Evolutionary conservation across 2,888 invertebrate genomes (phyloP).

Genomic region (Gandaritis pyraliata): DNA sequence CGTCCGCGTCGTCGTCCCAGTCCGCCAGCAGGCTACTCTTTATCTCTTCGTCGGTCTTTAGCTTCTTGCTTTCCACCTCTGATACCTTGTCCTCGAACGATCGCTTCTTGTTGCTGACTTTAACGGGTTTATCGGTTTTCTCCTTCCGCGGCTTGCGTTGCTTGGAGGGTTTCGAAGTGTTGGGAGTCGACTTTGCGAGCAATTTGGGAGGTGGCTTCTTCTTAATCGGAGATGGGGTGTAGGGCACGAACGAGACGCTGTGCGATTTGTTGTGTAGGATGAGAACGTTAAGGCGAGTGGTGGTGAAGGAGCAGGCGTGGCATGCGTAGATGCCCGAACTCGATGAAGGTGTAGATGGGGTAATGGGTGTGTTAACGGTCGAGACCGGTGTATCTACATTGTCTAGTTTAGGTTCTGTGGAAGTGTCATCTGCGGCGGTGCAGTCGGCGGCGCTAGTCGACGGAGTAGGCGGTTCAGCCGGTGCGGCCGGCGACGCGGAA

Average conservation of each 20-base stretch:
- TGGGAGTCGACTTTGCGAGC: constrained; percentile 55
- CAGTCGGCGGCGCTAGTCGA: constrained; percentile 61
- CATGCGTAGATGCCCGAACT: constrained; percentile 83
- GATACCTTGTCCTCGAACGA: constrained; percentile 60
- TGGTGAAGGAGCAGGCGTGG: constrained; percentile 86
- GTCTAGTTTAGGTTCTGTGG: constrained; percentile 45
- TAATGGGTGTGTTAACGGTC: constrained; percentile 27
- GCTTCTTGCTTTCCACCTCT: constrained; percentile 71
- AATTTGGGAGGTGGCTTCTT: constrained; percentile 61
- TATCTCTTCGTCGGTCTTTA: constrained; percentile 86
- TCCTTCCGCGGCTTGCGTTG: constrained; percentile 63
- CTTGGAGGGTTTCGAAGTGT: constrained; percentile 61
- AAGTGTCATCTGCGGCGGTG: constrained; percentile 43
- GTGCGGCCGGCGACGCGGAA: constrained; percentile 36
- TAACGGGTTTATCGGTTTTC: constrained; percentile 64
- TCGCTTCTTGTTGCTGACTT: constrained; percentile 73
- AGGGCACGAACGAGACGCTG: constrained; percentile 78
- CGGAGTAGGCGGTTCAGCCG: constrained; percentile 53
- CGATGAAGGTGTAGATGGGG: constrained; percentile 42
- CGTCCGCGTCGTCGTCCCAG: constrained; percentile 88
- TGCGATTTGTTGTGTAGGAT: constrained; percentile 90
- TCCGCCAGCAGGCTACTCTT: constrained; percentile 89
- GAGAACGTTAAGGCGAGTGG: constrained; percentile 89
- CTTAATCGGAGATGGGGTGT: constrained; percentile 72
- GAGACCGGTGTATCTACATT: constrained; percentile 26